Evolutionary conservation across 92 coral and sea anemone species (phyloP).

Genomic region (Paragorgia papillata): DNA sequence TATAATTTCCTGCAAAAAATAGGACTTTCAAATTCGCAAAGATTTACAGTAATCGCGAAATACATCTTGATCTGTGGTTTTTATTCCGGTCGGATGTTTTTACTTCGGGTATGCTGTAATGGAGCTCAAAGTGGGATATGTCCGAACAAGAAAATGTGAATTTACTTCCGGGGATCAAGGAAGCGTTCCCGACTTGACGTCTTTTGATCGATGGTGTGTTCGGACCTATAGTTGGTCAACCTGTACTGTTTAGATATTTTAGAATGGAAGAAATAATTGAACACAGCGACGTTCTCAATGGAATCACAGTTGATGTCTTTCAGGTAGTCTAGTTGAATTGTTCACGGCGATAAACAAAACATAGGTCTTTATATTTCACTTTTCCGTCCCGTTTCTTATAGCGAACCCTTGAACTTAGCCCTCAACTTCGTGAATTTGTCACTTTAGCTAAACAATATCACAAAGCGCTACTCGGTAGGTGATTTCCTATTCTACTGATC

Average conservation of each 20-base stretch:
- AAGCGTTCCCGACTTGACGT: too few species aligned
- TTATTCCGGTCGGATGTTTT: not conserved
- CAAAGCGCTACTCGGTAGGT: constrained; percentile 91
- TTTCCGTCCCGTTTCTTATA: constrained; percentile 40
- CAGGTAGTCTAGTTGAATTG: constrained; percentile 17
- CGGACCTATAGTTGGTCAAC: too few species aligned
- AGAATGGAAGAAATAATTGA: constrained; percentile 27
- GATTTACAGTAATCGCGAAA: too few species aligned
- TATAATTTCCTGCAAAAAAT: too few species aligned
- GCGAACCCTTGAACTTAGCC: constrained; percentile 83
- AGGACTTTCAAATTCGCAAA: too few species aligned
- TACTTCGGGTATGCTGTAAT: not conserved
- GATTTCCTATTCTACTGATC: not conserved
- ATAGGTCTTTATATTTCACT: not conserved
- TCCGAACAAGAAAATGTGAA: not conserved
- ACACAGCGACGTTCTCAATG: constrained; percentile 30
- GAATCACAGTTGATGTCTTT: constrained; percentile 26
- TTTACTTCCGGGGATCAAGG: constrained; percentile 32
- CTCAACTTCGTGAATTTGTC: constrained; percentile 79
- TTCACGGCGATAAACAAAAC: too few species aligned
- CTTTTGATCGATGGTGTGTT: too few species aligned
- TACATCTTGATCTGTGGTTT: too few species aligned
- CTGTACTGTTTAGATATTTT: not conserved
- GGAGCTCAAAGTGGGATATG: constrained; percentile 24
- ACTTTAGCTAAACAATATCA: constrained; percentile 77